A percentile compares a stretch with the other conserved stretches of the same genome.
Conservation (phyloP, 2,113 vertebrate species). For the Nothocercus nigrocapillus region DNA sequence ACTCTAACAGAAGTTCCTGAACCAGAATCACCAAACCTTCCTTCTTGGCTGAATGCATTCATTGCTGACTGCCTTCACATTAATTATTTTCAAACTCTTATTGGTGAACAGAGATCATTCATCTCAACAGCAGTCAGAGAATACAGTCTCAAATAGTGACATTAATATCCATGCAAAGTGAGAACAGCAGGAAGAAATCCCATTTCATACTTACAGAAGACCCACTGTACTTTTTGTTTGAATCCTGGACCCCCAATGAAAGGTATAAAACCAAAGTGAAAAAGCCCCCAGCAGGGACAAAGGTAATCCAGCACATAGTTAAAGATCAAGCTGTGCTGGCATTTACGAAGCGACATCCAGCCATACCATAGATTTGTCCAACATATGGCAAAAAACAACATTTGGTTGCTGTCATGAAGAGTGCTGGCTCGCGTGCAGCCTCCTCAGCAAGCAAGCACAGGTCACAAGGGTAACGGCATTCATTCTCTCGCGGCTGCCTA, state of each 20-base stretch:
- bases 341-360: neutral
- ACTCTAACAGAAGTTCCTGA: neutral
- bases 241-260: accelerated
- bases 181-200: neutral
- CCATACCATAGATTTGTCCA: neutral
- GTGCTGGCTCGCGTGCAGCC: neutral
- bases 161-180: accelerated
- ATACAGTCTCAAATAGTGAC: neutral
- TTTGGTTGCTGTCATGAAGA: neutral
- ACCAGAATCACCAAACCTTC: neutral
- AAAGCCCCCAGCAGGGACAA: neutral
- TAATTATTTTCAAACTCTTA: neutral
- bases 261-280: neutral
- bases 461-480: slow-evolving; percentile 37
- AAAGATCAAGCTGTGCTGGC: neutral
- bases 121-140: neutral
- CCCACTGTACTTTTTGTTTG: neutral
- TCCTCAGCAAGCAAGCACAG: neutral
- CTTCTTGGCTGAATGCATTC: neutral
- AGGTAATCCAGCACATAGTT: neutral
- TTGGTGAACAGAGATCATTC: neutral
- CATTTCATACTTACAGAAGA: accelerated
- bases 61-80: neutral
- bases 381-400: neutral
- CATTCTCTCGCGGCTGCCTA: neutral